These are phyloP conservation scores for Dione vanillae DNA, from an alignment of 2,888 invertebrate genomes.

Conservation along the genomic window DNA sequence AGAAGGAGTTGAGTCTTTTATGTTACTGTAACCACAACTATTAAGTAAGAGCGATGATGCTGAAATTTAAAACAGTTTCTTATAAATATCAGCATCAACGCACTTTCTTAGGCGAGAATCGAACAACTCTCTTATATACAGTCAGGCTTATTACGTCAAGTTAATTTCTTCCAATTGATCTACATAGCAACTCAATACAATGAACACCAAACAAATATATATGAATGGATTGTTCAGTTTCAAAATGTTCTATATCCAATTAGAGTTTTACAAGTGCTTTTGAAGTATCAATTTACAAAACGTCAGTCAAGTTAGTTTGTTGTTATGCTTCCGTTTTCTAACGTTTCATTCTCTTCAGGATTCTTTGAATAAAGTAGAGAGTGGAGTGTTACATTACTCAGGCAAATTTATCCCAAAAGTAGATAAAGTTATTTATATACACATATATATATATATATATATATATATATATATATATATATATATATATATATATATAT, in stretches of 20 bases:
- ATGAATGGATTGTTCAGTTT: constrained; percentile 4
- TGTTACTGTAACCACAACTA: too few species aligned
- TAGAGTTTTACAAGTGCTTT: constrained; percentile 26
- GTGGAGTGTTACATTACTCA: not conserved
- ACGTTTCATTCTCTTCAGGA: constrained; percentile 1
- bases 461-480: too few species aligned
- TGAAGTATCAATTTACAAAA: constrained; percentile 26
- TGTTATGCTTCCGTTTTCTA: constrained; percentile 16
- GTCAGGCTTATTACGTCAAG: too few species aligned
- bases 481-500: too few species aligned
- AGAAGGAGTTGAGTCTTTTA: too few species aligned
- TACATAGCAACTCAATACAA: not conserved
- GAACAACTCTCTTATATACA: too few species aligned
- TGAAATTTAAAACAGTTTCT: too few species aligned
- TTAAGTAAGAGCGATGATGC: too few species aligned
- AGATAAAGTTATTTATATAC: not conserved
- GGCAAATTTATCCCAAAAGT: not conserved
- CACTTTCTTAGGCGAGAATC: too few species aligned
- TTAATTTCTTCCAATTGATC: too few species aligned
- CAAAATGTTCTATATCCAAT: constrained; percentile 21
- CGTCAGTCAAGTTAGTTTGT: constrained; percentile 23
- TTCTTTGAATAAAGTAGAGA: not conserved
- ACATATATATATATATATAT: too few species aligned
- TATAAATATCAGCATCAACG: not conserved
- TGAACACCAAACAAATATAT: not conserved